Evolutionary conservation across 2,797 vertebrate species (phyloP).

Genomic region (Ctenopoma multispine): DNA sequence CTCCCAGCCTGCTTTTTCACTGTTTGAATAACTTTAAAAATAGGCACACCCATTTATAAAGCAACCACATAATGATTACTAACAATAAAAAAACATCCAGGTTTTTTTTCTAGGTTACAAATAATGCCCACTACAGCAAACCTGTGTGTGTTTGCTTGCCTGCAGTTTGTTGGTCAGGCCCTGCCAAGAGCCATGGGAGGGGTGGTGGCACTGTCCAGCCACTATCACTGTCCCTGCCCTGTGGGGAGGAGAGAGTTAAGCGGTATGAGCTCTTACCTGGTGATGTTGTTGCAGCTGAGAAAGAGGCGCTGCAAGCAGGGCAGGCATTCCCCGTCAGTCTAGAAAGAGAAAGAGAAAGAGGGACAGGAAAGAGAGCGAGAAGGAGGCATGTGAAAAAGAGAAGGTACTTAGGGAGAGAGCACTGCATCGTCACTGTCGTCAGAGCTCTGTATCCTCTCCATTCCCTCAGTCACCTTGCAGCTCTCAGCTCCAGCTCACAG

Average conservation of each 20-base stretch:
- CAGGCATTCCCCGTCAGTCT: conserved; percentile 96
- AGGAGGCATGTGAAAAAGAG: conserved; percentile 62
- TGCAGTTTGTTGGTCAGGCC: conserved; percentile 43
- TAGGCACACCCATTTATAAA: conserved; percentile 26
- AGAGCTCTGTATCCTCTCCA: conserved; percentile 76
- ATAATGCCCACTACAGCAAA: conserved; percentile 46
- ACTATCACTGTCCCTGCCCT: conserved; percentile 55
- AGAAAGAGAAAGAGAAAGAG: conserved; percentile 63
- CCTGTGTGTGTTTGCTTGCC: conserved; percentile 30
- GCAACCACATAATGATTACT: conserved; percentile 22
- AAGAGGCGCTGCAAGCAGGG: conserved; percentile 94
- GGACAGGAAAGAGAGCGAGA: conserved; percentile 64
- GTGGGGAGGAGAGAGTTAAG: conserved; percentile 75
- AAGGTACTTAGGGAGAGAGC: conserved; percentile 60
- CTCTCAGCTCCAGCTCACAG: conserved; percentile 81
- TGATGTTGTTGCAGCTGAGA: conserved; percentile 98
- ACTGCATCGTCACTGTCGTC: conserved; percentile 72
- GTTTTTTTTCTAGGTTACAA: conserved; percentile 43
- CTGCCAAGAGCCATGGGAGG: conserved; percentile 47
- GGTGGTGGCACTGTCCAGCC: conserved; percentile 54
- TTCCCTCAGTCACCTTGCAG: conserved; percentile 86
- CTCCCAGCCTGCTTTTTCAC: conserved; percentile 23
- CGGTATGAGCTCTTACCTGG: conserved; percentile 88
- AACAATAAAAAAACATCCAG: conserved; percentile 27
- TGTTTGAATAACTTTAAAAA: conserved; percentile 52